These are phyloP conservation scores for Ormyrus labotus DNA, from an alignment of 2,888 invertebrate genomes.

Conservation along the genomic window DNA sequence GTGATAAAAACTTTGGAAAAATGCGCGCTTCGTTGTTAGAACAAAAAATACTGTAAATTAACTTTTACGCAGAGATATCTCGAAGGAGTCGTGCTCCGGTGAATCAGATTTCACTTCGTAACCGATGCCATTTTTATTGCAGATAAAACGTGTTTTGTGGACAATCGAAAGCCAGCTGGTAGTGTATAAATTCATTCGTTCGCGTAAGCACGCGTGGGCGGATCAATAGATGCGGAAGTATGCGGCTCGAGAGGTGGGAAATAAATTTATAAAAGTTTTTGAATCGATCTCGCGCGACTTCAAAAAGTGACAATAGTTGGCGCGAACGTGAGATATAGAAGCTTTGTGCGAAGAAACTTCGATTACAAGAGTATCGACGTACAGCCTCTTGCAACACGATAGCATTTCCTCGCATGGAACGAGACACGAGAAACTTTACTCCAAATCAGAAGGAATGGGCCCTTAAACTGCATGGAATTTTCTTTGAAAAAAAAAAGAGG, in stretches of 20 bases:
- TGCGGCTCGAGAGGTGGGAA: not conserved
- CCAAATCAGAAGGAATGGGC: not conserved
- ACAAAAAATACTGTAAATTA: too few species aligned
- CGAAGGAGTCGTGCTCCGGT: too few species aligned
- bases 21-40: too few species aligned
- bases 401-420: conserved; percentile 7
- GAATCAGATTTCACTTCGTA: too few species aligned
- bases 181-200: not conserved
- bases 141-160: too few species aligned
- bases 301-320: conserved; percentile 1
- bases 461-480: too few species aligned
- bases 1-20: too few species aligned
- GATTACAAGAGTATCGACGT: conserved; percentile 12
- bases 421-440: not conserved
- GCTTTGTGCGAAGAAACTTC: conserved; percentile 21
- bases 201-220: not conserved
- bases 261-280: conserved; percentile 25
- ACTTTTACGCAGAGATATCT: too few species aligned
- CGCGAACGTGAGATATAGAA: not conserved
- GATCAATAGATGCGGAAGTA: not conserved
- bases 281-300: conserved; percentile 5
- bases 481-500: not conserved
- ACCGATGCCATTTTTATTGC: too few species aligned
- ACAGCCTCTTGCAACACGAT: conserved; percentile 20
- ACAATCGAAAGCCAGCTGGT: too few species aligned